Evolutionary conservation across 1,140 invertebrate species (phyloP), one percentile per base, ranked within the genome.

Genomic region (Penaeus indicus): DNA sequence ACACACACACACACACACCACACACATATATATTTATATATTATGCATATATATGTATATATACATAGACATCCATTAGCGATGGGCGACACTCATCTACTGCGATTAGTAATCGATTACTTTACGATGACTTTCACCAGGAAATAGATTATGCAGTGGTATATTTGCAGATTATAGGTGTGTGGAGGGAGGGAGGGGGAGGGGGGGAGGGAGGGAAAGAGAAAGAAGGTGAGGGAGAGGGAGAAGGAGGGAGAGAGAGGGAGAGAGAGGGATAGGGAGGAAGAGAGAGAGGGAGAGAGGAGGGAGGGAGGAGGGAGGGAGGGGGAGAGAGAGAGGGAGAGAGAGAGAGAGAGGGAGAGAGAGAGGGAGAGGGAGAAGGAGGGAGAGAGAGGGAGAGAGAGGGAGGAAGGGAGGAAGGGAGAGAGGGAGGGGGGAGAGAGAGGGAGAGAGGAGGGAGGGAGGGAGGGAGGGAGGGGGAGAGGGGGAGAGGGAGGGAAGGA

Each of bases 271-370:
- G 32, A 2, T 0, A 32, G 38, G 7, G n/a, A 27, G 38, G 3
- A 19, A 42, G 77, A 79, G 77, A 42, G 77, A 79, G 77, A 42
- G 77, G 42, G 77, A 79, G 77, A 42, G 77, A 42, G 38, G 77
- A 32, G 27, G 77, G 42, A 32, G 21, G 27, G 27, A 32, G 21
- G 38, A 42, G 77, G 27, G 77, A 79, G 32, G 27, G 77, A 42
- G 77, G 42, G 77, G 42, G 77, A 42, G 77, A 42, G 18, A 42
- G 77, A 42, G 64, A 67, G 64, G 8, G 64, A 7, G 64, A 16
- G 64, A 7, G 64, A 67, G 5, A 25, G 3, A 8, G 4, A 0
- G 13, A 67, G 64, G 8, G 5, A 16, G 13, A 7, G 64, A 67
- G 5, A 7, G 64, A 7, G 64, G 8, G 64, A 67, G 64, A 4